Evolutionary conservation across 2,113 vertebrate genomes (phyloP), one percentile per base, ranked within the genome.

Genomic region (Dunckerocampus dactyliophorus): DNA sequence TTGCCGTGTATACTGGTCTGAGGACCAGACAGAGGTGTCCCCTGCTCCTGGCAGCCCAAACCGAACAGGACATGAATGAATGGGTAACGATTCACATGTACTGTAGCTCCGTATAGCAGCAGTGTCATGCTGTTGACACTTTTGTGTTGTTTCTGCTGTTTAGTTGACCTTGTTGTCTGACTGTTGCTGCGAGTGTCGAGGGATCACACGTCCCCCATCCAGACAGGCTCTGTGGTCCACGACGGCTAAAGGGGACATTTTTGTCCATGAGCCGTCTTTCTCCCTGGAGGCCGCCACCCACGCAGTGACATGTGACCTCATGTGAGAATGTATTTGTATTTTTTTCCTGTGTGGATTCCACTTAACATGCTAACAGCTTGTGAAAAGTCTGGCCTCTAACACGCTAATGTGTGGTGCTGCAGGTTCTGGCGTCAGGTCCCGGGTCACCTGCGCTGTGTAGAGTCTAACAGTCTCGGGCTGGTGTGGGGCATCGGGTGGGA

Each of bases 401-500:
- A 16, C 19, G 56, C 75, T 82, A 79, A 81, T 77, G 75, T 85
- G 6, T 72, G 80, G 74, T 85, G 78, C 82, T 79, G 76, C 88
- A 99, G 97, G 95, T 99, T 95, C 82, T 99, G 97, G 97, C 89
- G 92, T 7, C 97, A 98, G 82, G 88, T 99, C 63, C 95, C 95
- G 3, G 97, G 95, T 17, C 97, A 99, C 83, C 90, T 99, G 75
- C 89, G 89, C 17, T 65, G 91, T 70, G 79, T 99, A 17, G 96
- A 99, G 79, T 91, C 92, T 87, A 95, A 93, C 83, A 90, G 90
- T 86, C 88, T 80, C 16, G 95, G 96, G 19, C 88, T 99, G 62
- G 95, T 97, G 55, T 99, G 96, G 97, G 97, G 95, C 72, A 56
- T 98, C 24, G 94, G 95, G 66, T 93, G 93, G 4, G 93, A 99